A percentile compares a stretch with the other conserved stretches of the same genome.
phyloP scores from a whole-genome alignment of 2,797 vertebrate species.

The Acanthis flammea region DNA sequence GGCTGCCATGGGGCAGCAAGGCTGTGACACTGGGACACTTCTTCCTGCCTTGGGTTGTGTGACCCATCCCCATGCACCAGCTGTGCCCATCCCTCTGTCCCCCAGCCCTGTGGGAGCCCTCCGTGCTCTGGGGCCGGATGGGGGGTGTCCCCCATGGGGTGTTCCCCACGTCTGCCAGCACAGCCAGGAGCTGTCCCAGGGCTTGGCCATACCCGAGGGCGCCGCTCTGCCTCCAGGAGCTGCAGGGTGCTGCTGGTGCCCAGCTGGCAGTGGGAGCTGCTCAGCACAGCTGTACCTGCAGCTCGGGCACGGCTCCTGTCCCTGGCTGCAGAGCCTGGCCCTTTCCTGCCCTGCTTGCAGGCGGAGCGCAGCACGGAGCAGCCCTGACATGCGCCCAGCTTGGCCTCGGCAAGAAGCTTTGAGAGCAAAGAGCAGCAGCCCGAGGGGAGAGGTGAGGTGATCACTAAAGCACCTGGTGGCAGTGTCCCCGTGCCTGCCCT shows the following conservation, averaged over 20 bases:
- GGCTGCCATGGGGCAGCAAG: neutral
- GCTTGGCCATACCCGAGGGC: neutral
- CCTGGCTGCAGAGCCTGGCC: conserved; percentile 34
- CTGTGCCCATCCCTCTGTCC: neutral
- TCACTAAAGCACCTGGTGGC: neutral
- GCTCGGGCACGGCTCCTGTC: neutral
- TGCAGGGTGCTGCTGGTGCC: neutral
- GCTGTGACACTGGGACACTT: neutral
- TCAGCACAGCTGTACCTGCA: neutral
- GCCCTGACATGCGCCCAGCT: neutral
- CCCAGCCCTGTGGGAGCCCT: neutral
- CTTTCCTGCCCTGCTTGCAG: conserved; percentile 56
- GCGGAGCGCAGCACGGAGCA: neutral
- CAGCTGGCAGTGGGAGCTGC: neutral
- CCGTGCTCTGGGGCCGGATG: neutral
- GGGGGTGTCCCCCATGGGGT: neutral
- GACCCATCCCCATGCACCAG: fast-evolving
- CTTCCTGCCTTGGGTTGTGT: neutral
- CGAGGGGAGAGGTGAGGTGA: conserved; percentile 45
- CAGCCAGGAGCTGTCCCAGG: neutral
- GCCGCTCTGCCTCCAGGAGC: neutral
- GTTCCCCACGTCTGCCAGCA: neutral
- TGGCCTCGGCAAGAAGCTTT: conserved; percentile 17
- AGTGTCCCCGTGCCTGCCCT: neutral
- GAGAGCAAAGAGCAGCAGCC: conserved; percentile 33